Conservation (phyloP, 1,140 invertebrate genomes). For the Pristionchus pacificus region DNA sequence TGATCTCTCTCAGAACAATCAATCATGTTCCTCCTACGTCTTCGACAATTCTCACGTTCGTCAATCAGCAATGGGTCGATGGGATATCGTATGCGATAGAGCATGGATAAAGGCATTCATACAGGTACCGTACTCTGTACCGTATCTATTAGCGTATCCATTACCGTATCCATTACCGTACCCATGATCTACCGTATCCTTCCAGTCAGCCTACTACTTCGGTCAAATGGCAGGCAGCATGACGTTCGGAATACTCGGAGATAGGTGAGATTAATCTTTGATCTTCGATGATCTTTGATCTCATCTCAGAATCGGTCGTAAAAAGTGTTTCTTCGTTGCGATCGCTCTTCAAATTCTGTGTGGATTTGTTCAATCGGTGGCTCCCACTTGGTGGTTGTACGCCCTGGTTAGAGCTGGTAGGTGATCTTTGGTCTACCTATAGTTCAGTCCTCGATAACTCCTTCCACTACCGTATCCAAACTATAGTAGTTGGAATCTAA, state of each 20-base stretch:
- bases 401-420: slow-evolving; percentile 31
- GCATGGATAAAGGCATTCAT: slow-evolving; percentile 47
- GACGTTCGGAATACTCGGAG: slow-evolving; percentile 53
- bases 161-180: no score
- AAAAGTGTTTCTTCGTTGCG: slow-evolving; percentile 56
- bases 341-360: slow-evolving; percentile 51
- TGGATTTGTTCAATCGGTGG: slow-evolving; percentile 44
- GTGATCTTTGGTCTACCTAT: background rate
- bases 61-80: slow-evolving; percentile 22
- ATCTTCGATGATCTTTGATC: background rate
- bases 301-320: slow-evolving; percentile 52
- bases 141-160: no score
- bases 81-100: slow-evolving; percentile 53
- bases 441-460: background rate
- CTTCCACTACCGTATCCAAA: no score
- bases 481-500: no score
- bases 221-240: slow-evolving; percentile 55
- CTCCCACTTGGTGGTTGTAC: slow-evolving; percentile 51
- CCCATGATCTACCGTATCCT: background rate
- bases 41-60: background rate
- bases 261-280: slow-evolving; percentile 28
- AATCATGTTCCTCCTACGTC: background rate
- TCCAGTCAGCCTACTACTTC: slow-evolving; percentile 48
- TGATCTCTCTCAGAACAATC: background rate
- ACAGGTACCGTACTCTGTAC: slow-evolving; percentile 28